phyloP scores from a whole-genome alignment of 2,113 vertebrate genomes.

The Gobiocypris rarus region DNA sequence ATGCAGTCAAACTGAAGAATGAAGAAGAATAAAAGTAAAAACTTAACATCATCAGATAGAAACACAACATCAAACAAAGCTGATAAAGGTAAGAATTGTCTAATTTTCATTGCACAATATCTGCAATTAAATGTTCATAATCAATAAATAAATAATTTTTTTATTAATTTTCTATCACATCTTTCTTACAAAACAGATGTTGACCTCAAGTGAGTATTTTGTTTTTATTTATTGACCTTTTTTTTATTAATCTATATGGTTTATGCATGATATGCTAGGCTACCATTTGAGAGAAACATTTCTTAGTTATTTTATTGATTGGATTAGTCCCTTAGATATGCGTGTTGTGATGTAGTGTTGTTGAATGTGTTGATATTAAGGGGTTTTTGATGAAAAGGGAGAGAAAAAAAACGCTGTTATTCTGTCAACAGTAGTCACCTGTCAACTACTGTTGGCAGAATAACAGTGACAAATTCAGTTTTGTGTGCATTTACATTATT shows the following conservation, averaged over 20 bases:
- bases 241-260: neutral
- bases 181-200: conserved; percentile 18
- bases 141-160: neutral
- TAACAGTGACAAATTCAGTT: neutral
- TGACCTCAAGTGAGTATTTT: conserved; percentile 30
- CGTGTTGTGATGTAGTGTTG: too few relatives aligned
- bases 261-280: neutral
- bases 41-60: neutral
- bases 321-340: neutral
- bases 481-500: neutral
- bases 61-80: neutral
- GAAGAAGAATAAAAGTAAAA: conserved; percentile 33
- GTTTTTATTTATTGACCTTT: neutral
- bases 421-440: too few relatives aligned
- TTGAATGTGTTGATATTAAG: neutral
- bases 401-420: neutral
- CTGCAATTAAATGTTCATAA: neutral
- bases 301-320: neutral
- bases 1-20: neutral
- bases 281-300: neutral
- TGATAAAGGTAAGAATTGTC: conserved; percentile 42
- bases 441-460: neutral
- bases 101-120: neutral
- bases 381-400: neutral
- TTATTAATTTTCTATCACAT: neutral